Conservation (phyloP, 2,113 vertebrate species). For the Notarius lentiginosus region DNA sequence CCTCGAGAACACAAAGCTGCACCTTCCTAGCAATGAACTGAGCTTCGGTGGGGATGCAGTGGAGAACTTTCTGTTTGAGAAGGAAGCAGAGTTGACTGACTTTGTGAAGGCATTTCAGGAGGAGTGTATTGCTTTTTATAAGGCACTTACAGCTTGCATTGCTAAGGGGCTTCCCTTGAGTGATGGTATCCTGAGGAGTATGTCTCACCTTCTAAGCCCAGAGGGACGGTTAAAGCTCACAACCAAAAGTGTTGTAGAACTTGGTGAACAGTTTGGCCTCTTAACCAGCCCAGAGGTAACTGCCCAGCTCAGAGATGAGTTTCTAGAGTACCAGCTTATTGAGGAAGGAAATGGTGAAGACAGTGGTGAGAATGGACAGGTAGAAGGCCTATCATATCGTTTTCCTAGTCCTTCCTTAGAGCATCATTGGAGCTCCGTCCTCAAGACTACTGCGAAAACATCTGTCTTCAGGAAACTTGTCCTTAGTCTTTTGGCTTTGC, state of each 20-base stretch:
- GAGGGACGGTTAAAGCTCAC: constrained; percentile 55
- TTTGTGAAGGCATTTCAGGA: constrained; percentile 43
- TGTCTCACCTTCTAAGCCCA: constrained; percentile 65
- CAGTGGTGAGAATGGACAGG: constrained; percentile 6
- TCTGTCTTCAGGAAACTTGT: constrained; percentile 70
- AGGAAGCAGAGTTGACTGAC: constrained; percentile 41
- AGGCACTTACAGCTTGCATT: constrained; percentile 59
- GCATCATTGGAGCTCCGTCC: constrained; percentile 62
- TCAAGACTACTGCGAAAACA: constrained; percentile 51
- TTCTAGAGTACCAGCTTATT: constrained; percentile 62
- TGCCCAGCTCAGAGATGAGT: constrained; percentile 62
- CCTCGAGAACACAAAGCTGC: constrained; percentile 57
- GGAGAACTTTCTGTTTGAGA: constrained; percentile 59
- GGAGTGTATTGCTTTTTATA: constrained; percentile 64
- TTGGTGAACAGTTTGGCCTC: constrained; percentile 64
- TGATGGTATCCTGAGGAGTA: constrained; percentile 54
- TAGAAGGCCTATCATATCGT: background rate
- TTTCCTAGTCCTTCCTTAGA: constrained; percentile 50
- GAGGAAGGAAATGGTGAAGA: constrained; percentile 43
- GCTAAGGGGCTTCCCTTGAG: constrained; percentile 62
- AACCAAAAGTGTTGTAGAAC: constrained; percentile 53
- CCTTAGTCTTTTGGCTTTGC: constrained; percentile 67
- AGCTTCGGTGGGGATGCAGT: constrained; percentile 56
- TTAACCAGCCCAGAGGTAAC: constrained; percentile 55
- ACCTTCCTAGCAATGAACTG: constrained; percentile 56